Evolutionary conservation across 2,797 vertebrate species (phyloP).

Genomic region (Spinibarbus caldwelli): DNA sequence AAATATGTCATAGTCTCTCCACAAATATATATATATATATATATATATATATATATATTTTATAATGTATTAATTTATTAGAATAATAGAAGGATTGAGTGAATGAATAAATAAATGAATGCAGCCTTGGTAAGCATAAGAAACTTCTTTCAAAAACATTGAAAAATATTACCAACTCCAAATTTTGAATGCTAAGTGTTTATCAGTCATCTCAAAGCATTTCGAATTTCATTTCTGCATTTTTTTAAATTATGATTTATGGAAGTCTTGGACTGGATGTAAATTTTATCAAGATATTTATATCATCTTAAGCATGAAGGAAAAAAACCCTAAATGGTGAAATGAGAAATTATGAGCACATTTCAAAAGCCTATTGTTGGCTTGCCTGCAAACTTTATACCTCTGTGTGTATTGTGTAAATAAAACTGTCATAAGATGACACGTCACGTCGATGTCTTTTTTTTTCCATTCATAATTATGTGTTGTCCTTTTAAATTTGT

Average conservation of each 20-base stretch:
- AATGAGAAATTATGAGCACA: conserved; percentile 76
- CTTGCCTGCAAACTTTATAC: conserved; percentile 66
- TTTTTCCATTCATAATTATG: not conserved
- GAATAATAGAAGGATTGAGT: not conserved
- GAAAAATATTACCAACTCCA: not conserved
- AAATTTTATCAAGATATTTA: conserved; percentile 83
- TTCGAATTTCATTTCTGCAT: conserved; percentile 80
- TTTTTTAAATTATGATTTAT: conserved; percentile 70
- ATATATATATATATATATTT: no score
- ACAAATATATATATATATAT: not conserved
- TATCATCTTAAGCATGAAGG: conserved; percentile 84
- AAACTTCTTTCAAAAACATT: not conserved
- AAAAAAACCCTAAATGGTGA: conserved; percentile 68
- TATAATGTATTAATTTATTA: no score
- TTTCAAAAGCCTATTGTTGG: conserved; percentile 73
- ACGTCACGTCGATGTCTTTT: conserved; percentile 48
- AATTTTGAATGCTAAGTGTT: not conserved
- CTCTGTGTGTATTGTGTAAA: conserved; percentile 68
- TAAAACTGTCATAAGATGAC: conserved; percentile 66
- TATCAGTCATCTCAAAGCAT: conserved; percentile 29
- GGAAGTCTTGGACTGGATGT: conserved; percentile 75
- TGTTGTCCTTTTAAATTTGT: not conserved
- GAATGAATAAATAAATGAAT: not conserved
- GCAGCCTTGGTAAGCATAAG: not conserved
- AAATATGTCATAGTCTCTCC: not conserved